These are phyloP conservation scores for Gavialis gangeticus DNA, from an alignment of 2,113 vertebrate species.

Conservation along the genomic window DNA sequence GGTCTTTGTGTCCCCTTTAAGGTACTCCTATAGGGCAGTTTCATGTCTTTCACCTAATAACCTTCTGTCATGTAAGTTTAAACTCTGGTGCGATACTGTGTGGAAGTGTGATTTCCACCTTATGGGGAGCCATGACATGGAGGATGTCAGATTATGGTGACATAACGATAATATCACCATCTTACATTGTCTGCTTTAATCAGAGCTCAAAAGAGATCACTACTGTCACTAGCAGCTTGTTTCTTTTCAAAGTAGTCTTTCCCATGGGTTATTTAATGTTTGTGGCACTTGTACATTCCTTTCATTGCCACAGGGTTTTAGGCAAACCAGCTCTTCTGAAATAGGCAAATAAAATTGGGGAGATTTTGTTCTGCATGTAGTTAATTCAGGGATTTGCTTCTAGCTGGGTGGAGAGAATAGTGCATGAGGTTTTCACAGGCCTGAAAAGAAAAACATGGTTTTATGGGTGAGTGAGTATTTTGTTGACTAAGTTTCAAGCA, in stretches of 20 bases:
- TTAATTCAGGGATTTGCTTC: neutral
- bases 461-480: neutral
- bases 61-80: neutral
- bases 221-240: neutral
- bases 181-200: neutral
- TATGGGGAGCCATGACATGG: neutral
- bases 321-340: constrained; percentile 18
- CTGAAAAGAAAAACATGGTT: neutral
- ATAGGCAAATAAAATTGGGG: neutral
- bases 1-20: neutral
- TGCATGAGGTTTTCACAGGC: neutral
- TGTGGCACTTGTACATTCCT: neutral
- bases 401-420: neutral
- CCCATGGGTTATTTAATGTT: neutral
- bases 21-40: neutral
- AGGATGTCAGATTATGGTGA: neutral
- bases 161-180: neutral
- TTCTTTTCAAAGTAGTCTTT: neutral
- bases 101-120: neutral
- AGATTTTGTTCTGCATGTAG: neutral
- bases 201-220: neutral
- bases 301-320: neutral
- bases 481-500: neutral
- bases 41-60: neutral
- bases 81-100: neutral